These are phyloP conservation scores for Cynocephalus volans DNA, from an alignment of 2,113 vertebrate genomes.

Conservation along the genomic window DNA sequence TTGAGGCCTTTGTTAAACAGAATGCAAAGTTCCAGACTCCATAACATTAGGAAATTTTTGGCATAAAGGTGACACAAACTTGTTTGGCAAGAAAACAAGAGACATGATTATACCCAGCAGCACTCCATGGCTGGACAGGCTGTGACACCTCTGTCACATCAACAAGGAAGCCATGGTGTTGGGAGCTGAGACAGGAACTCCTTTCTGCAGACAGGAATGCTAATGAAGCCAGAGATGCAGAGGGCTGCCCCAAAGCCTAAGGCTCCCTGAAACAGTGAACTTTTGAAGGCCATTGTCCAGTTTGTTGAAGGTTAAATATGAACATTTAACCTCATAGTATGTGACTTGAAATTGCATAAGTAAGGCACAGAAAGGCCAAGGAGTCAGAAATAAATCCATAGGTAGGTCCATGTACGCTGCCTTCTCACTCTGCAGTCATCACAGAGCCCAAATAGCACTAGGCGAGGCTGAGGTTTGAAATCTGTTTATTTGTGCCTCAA, in stretches of 20 bases:
- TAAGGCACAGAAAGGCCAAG: neutral
- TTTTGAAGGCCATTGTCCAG: neutral
- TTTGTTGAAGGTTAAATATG: neutral
- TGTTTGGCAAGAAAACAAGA: slow-evolving; percentile 31
- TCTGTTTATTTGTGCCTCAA: neutral
- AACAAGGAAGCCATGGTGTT: neutral
- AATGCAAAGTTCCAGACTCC: neutral
- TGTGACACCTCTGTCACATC: neutral
- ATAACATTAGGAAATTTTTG: neutral
- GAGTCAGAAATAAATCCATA: neutral
- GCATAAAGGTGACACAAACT: neutral
- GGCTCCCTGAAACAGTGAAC: neutral
- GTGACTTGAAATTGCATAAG: neutral
- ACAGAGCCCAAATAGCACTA: neutral
- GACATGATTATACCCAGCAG: neutral
- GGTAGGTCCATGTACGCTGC: neutral
- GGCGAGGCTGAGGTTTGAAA: fast-evolving
- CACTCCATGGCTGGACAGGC: no score
- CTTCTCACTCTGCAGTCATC: neutral
- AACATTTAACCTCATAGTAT: neutral
- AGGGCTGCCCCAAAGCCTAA: neutral
- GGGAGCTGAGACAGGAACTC: neutral
- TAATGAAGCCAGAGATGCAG: no score
- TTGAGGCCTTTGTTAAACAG: neutral
- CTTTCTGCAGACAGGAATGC: neutral